Evolutionary conservation across 1,140 invertebrate species (phyloP).

Genomic region (Caenorhabditis latens): DNA sequence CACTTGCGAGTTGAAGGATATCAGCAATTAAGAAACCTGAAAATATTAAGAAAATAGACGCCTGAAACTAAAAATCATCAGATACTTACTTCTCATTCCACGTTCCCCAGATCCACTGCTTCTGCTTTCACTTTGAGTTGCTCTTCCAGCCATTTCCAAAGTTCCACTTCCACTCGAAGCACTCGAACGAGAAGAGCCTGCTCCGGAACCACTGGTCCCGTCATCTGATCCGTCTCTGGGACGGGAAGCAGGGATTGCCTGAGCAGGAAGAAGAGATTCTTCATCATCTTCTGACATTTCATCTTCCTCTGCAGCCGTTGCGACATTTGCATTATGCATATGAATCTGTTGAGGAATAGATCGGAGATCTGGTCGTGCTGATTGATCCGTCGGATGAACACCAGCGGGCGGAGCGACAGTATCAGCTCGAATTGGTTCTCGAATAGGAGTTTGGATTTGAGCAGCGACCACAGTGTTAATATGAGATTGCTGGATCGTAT

Average conservation of each 20-base stretch:
- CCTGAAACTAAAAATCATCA: no score
- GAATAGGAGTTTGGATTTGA: not conserved
- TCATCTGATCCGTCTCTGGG: not conserved
- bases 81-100: not conserved
- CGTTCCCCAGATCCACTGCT: slow-evolving; percentile 4
- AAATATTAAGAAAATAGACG: not conserved
- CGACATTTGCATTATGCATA: no score
- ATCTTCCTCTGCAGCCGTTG: not conserved
- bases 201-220: not conserved
- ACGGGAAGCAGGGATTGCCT: not conserved
- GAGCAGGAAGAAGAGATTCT: not conserved
- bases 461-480: not conserved
- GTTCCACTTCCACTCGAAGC: slow-evolving; percentile 34
- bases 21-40: slow-evolving; percentile 25
- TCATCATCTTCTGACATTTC: slow-evolving; percentile 9
- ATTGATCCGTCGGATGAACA: no score
- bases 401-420: no score
- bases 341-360: no score
- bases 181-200: not conserved
- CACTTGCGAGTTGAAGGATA: not conserved
- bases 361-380: not conserved
- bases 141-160: not conserved
- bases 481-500: no score
- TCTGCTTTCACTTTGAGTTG: slow-evolving; percentile 24
- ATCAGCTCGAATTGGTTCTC: not conserved